Evolutionary conservation across 2,113 vertebrate genomes (phyloP), one percentile per base, ranked within the genome.

Genomic region (Otis tarda): DNA sequence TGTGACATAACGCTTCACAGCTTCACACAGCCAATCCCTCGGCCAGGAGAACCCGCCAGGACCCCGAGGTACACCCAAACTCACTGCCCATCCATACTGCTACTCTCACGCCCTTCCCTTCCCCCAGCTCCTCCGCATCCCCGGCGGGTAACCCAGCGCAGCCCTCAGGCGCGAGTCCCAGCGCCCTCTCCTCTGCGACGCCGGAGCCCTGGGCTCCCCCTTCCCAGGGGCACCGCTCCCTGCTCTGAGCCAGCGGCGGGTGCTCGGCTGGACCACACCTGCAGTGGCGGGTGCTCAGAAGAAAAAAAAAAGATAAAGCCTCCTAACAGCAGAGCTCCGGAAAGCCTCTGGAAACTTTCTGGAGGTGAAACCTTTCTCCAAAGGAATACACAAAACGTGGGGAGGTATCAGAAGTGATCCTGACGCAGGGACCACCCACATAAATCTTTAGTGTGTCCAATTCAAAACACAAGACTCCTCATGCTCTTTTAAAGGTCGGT

Each of bases 1-100:
- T 25, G 33, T 2, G 1, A 18, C 9, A 0, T 10, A 35, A 35
- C 31, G 2, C 17, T 27, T 22, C 27, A 18, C 39, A 37, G 49
- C 65, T 28, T 39, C 65, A 23, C 2, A 2, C 5, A 69, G 22
- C 21, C 33, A 35, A 52, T 15, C 39, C 22, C 22, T 47, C 19
- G 23, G 65, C 2, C 0, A 45, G 39, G 23, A 39, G n/a, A 63
- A 16, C 39, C 33, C 49, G 23, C 15, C 10, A 8, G 12, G n/a
- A 15, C 57, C 7, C 67, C 3, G 1, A 55, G 56, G 28, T 25
- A 30, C n/a, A 12, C 7, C n/a, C 60, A 57, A 27, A 18, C 41
- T 43, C 15, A 6, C 41, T 43, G 14, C 41, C 65, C 57, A n/a
- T 6, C 63, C 39, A 3, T 1, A 4, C 8, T 4, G 12, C n/a